phyloP scores from a whole-genome alignment of 2,113 vertebrate genomes.

The Actenoides lindsayi region DNA sequence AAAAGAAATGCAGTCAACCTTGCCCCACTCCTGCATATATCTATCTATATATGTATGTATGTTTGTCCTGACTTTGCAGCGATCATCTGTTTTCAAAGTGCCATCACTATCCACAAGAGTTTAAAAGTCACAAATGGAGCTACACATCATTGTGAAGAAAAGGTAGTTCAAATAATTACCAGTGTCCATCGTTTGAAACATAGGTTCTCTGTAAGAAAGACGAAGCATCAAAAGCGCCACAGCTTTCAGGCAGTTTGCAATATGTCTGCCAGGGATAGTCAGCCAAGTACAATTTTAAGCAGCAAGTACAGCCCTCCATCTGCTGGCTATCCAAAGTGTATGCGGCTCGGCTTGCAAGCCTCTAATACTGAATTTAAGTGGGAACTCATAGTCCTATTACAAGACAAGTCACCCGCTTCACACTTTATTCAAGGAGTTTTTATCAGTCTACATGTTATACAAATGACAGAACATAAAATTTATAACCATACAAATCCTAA shows the following conservation, averaged over 20 bases:
- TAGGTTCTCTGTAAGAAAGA: neutral
- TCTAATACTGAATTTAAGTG: rapidly evolving
- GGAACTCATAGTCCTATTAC: neutral
- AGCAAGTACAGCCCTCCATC: neutral
- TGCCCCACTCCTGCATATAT: rapidly evolving
- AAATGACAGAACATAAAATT: too few relatives aligned
- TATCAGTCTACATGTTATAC: neutral
- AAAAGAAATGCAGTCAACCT: neutral
- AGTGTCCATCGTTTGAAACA: neutral
- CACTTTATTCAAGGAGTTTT: neutral
- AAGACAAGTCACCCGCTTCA: rapidly evolving
- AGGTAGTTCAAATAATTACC: neutral
- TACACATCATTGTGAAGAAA: neutral
- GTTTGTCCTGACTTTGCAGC: neutral
- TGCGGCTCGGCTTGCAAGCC: neutral
- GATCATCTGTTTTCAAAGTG: neutral
- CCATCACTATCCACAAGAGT: neutral
- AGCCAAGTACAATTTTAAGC: neutral
- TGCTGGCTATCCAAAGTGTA: neutral
- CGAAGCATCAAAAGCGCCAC: rapidly evolving
- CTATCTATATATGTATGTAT: neutral
- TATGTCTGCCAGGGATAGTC: rapidly evolving
- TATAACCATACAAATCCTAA: rapidly evolving
- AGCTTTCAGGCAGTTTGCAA: neutral
- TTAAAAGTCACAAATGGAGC: neutral